Percentiles rank a stretch among this genome's conserved stretches.
phyloP scores from a whole-genome alignment of 2,888 invertebrate genomes.

The Yponomeuta cagnagella region DNA sequence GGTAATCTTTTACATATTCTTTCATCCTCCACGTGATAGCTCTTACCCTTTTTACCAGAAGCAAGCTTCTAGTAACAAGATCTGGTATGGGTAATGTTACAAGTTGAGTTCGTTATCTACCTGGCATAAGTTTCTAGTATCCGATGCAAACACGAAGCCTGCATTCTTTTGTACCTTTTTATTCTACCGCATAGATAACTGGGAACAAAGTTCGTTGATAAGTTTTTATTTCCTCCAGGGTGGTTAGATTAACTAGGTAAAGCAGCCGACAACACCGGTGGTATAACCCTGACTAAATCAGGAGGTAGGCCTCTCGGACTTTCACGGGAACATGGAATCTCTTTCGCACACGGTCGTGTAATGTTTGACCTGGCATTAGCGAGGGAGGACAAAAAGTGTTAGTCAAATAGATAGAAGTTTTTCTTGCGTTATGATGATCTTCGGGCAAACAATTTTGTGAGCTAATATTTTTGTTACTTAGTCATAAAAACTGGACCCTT shows the following conservation, averaged over 20 bases:
- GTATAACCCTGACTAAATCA: conserved; percentile 30
- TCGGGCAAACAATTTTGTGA: neutral
- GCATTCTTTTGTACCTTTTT: neutral
- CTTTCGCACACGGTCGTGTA: neutral
- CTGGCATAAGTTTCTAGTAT: too few species aligned
- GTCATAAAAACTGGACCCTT: neutral
- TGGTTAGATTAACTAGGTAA: conserved; percentile 41
- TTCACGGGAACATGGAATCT: neutral
- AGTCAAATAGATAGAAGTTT: neutral
- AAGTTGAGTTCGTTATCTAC: too few species aligned
- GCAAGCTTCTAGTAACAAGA: too few species aligned
- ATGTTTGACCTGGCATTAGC: conserved; percentile 7
- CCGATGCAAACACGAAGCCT: neutral
- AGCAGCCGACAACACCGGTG: conserved; percentile 25
- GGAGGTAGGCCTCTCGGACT: neutral
- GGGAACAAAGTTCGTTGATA: conserved; percentile 68
- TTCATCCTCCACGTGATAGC: too few species aligned
- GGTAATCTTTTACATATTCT: too few species aligned
- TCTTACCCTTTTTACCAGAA: too few species aligned
- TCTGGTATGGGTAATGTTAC: too few species aligned
- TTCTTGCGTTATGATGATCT: neutral
- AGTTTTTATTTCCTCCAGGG: conserved; percentile 67
- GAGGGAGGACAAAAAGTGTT: neutral
- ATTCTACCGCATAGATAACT: conserved; percentile 44
- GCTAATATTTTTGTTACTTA: neutral